Conservation (phyloP, 92 coral and sea anemone genomes). For the Heteractis magnifica region DNA sequence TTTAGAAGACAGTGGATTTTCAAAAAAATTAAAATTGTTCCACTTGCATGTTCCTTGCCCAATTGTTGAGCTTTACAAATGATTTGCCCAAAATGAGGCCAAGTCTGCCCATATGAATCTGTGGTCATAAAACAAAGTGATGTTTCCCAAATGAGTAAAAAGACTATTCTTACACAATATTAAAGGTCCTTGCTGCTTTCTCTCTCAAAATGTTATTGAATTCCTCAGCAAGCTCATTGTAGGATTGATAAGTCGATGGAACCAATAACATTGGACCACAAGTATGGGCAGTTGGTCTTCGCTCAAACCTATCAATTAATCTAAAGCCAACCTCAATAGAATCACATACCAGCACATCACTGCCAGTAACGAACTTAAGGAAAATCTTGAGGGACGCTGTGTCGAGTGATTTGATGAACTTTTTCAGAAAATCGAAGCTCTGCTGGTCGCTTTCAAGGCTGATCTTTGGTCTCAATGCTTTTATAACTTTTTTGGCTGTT, state of each 20-base stretch:
- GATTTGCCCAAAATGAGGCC: too few species aligned
- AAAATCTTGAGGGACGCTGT: constrained; percentile 43
- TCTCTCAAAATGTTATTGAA: constrained; percentile 46
- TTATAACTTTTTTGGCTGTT: too few species aligned
- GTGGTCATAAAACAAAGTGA: too few species aligned
- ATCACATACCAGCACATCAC: constrained; percentile 47
- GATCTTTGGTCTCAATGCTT: too few species aligned
- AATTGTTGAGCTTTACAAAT: too few species aligned
- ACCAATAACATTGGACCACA: constrained; percentile 37
- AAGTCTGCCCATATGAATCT: too few species aligned
- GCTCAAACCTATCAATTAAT: not conserved
- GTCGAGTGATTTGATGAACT: constrained; percentile 54
- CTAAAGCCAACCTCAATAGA: not conserved
- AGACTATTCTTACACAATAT: constrained; percentile 28
- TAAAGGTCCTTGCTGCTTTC: constrained; percentile 47
- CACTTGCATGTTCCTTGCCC: too few species aligned
- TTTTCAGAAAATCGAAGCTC: constrained; percentile 36
- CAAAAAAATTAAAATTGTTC: too few species aligned
- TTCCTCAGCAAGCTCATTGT: constrained; percentile 49
- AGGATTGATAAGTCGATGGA: constrained; percentile 48
- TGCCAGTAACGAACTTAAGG: constrained; percentile 50
- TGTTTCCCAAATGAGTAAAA: too few species aligned
- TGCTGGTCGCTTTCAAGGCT: too few species aligned
- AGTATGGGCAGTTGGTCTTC: constrained; percentile 48
- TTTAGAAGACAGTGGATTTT: too few species aligned